Evolutionary conservation across 2,888 invertebrate species (phyloP).

Genomic region (Pedicia rivosa): DNA sequence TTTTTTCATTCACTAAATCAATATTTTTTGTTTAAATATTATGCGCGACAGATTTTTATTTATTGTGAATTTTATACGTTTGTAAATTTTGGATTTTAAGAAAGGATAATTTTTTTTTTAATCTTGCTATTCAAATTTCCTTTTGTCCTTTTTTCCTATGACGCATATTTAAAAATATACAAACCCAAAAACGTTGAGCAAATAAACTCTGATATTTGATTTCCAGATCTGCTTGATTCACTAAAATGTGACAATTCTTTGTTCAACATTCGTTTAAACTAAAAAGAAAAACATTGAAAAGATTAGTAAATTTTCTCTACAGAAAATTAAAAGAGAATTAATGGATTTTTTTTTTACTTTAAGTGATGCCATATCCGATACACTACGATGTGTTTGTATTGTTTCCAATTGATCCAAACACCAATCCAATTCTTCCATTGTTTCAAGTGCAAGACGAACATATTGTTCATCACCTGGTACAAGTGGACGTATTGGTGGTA

Average conservation of each 20-base stretch:
- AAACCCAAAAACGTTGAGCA: constrained; percentile 99
- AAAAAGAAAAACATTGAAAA: constrained; percentile 22
- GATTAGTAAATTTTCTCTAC: constrained; percentile 4
- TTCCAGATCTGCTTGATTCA: constrained; percentile 96
- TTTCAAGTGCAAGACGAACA: constrained; percentile 87
- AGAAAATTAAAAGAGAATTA: not conserved
- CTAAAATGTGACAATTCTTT: constrained; percentile 98
- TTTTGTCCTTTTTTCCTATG: too few relatives aligned
- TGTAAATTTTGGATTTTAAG: too few relatives aligned
- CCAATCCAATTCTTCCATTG: constrained; percentile 99
- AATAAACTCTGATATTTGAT: constrained; percentile 99
- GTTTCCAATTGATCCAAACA: constrained; percentile 99
- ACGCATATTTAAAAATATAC: too few relatives aligned
- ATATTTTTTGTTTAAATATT: too few relatives aligned
- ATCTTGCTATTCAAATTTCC: too few relatives aligned
- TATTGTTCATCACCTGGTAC: constrained; percentile 62
- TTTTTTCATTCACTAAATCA: too few relatives aligned
- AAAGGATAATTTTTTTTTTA: too few relatives aligned
- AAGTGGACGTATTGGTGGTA: constrained; percentile 40
- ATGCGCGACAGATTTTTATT: too few relatives aligned
- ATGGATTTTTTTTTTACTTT: constrained; percentile 52
- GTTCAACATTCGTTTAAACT: constrained; percentile 99
- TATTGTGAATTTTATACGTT: too few relatives aligned
- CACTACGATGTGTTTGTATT: constrained; percentile 97
- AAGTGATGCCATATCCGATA: constrained; percentile 98